These are phyloP conservation scores for Apodemia duryi DNA, from an alignment of 2,888 invertebrate species.

Conservation along the genomic window DNA sequence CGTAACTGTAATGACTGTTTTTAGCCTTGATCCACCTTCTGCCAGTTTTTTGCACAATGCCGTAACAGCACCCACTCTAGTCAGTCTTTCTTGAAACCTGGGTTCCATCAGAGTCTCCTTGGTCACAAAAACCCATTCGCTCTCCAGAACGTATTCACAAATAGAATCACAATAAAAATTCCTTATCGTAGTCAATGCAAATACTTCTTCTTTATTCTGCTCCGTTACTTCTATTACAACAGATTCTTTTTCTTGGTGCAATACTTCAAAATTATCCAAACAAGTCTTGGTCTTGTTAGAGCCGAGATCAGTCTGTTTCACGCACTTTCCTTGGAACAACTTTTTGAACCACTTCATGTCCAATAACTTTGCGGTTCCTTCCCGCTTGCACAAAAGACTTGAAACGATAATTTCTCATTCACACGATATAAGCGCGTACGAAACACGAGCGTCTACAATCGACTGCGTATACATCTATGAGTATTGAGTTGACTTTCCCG, in stretches of 20 bases:
- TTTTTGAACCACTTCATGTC: conserved; percentile 83
- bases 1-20: conserved; percentile 44
- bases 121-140: conserved; percentile 63
- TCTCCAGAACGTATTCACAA: conserved; percentile 56
- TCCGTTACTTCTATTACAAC: background rate
- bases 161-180: conserved; percentile 58
- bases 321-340: conserved; percentile 79
- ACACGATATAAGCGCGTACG: conserved; percentile 41
- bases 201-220: conserved; percentile 43
- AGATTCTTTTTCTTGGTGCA: conserved; percentile 22
- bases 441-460: conserved; percentile 39
- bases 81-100: conserved; percentile 51
- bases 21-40: conserved; percentile 39
- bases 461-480: conserved; percentile 42
- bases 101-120: conserved; percentile 54
- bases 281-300: conserved; percentile 36
- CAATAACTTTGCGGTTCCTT: conserved; percentile 79
- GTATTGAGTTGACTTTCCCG: conserved; percentile 47
- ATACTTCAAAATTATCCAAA: conserved; percentile 38
- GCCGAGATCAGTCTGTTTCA: conserved; percentile 52
- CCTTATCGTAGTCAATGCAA: conserved; percentile 57
- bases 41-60: conserved; percentile 49
- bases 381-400: conserved; percentile 81
- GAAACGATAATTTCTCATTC: conserved; percentile 81
- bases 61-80: conserved; percentile 47